phyloP scores from a whole-genome alignment of 2,113 vertebrate genomes.

The Thunnus thynnus region DNA sequence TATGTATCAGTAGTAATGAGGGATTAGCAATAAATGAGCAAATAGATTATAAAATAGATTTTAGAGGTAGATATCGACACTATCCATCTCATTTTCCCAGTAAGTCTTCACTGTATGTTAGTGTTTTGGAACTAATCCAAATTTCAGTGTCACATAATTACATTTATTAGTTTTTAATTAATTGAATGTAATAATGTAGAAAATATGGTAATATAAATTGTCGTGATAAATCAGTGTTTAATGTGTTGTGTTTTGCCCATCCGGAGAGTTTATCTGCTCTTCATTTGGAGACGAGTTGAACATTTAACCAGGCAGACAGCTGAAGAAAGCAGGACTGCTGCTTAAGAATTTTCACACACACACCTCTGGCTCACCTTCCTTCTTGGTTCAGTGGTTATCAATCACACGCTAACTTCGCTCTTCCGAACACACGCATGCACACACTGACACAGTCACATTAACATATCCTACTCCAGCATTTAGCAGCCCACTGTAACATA shows the following conservation, averaged over 20 bases:
- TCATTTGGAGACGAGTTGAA: conserved; percentile 20
- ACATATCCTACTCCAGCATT: conserved; percentile 45
- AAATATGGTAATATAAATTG: no score
- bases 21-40: conserved; percentile 14
- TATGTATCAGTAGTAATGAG: not conserved
- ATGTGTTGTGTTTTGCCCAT: not conserved
- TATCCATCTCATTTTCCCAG: no score
- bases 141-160: not conserved
- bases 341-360: conserved; percentile 22
- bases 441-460: conserved; percentile 37
- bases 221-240: not conserved
- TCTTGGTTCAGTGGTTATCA: conserved; percentile 61
- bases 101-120: no score
- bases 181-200: no score
- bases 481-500: conserved; percentile 43
- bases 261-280: not conserved
- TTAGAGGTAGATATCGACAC: no score
- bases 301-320: conserved; percentile 33
- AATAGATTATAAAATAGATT: not conserved
- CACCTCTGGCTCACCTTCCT: conserved; percentile 63
- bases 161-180: not conserved
- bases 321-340: conserved; percentile 19
- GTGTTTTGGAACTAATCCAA: not conserved
- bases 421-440: conserved; percentile 35
- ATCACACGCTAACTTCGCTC: conserved; percentile 41